Evolutionary conservation across 2,888 invertebrate species (phyloP).

Genomic region (Nematopogon swammerdamellus): DNA sequence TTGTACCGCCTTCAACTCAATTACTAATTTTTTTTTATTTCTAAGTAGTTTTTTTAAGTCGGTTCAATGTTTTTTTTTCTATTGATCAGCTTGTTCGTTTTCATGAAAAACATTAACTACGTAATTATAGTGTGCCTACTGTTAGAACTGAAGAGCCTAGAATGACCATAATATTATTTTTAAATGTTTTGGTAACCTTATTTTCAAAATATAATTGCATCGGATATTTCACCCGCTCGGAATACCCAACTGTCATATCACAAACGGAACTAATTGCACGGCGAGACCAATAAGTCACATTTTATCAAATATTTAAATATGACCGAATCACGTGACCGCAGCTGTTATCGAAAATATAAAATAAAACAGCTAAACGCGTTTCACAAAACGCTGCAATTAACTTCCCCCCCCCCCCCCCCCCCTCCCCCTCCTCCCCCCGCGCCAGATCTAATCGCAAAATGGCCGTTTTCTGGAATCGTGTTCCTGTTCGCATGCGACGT

Average conservation of each 20-base stretch:
- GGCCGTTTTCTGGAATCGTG: slow-evolving; percentile 57
- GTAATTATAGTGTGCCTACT: too few species aligned
- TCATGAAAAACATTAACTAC: too few species aligned
- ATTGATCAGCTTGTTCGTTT: too few species aligned
- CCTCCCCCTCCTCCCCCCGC: slow-evolving; percentile 15
- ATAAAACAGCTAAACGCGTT: neutral
- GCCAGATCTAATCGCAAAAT: slow-evolving; percentile 51
- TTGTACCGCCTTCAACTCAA: too few species aligned
- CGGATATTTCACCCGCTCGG: too few species aligned
- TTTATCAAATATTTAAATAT: neutral
- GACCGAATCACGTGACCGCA: neutral
- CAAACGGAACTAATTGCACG: neutral
- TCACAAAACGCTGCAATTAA: slow-evolving; percentile 58
- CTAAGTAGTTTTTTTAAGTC: too few species aligned
- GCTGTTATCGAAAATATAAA: neutral
- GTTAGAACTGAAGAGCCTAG: too few species aligned
- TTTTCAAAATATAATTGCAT: too few species aligned
- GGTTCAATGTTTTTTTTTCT: too few species aligned
- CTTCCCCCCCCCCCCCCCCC: slow-evolving; percentile 23
- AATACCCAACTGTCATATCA: neutral
- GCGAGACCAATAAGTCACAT: neutral
- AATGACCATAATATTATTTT: too few species aligned
- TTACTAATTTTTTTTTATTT: too few species aligned
- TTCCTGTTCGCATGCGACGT: slow-evolving; percentile 16
- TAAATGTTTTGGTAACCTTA: too few species aligned